Evolutionary conservation across 2,797 vertebrate genomes (phyloP), one percentile per base, ranked within the genome.

Genomic region (Sebastes taczanowskii): DNA sequence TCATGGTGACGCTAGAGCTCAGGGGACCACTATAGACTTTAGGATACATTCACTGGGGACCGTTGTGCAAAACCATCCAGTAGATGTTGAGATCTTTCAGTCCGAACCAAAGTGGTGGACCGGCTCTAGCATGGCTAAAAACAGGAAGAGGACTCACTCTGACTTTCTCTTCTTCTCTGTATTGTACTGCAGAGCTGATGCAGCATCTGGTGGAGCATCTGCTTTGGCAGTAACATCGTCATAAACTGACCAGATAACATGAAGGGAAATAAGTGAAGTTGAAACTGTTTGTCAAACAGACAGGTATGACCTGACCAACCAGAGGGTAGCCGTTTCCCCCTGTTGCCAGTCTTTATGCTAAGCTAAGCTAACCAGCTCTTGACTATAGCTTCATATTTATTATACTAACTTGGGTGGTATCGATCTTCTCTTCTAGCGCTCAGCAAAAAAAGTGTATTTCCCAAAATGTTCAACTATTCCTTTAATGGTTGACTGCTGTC

Each of bases 151-250:
- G 9, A 60, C 22, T 60, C 18, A 52, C 13, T 69, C 5, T 38
- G 32, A 77, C 38, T 70, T 55, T 53, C 14, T 81, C 63, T n/a
- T 58, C 60, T 55, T 62, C 63, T 77, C 42, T 49, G 25, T 58
- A 38, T 66, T 11, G 22, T 60, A 20, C 27, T 27, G 52, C 38
- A 80, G 68, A 62, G 46, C 67, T 56, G 68, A 61, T 1, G 3
- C 56, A 74, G 69, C 77, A 86, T 78, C 71, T 84, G 76, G 38
- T 0, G 2, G 34, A 74, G 11, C 84, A 78, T 77, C 74, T 86
- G 77, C 63, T 71, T 81, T 61, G 34, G 13, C 30, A 29, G 56
- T 64, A 76, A 74, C 74, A 64, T 46, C n/a, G 20, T 67, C 64
- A 62, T 82, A 32, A 71, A 72, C 55, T 6, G 68, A 78, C 61